Evolutionary conservation across 2,888 invertebrate genomes (phyloP), one percentile per base, ranked within the genome.

Genomic region (Rugalucina vietnamica): DNA sequence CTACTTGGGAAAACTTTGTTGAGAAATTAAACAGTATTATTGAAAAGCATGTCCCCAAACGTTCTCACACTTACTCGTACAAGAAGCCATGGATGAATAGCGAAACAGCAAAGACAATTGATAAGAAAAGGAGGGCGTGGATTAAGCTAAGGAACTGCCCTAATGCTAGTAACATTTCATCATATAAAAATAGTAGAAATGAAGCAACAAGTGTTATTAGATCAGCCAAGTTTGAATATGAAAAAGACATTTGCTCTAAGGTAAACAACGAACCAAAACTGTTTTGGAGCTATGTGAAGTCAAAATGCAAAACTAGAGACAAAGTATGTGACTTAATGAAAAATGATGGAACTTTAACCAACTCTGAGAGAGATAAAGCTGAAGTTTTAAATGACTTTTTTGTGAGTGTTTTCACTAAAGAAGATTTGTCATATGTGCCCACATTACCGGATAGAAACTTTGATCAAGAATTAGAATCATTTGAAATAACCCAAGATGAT

Each of bases 311-410:
- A 49, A 72, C 72, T 8, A 4, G 49, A n/a, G 72, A 72, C 24
- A 72, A 43, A 72, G 29, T 72, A 8, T 43, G 72, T 72, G 72
- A 72, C n/a, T 49, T 72, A 43, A 43, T 72, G 3, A 72, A 72
- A n/a, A 43, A 37, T 27, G 43, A 72, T 37, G 72, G 72, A 1
- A n/a, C 72, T 1, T 72, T 72, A 43, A 72, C 72, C 10, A 72
- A 12, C 29, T 43, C 43, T 12, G 29, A 10, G 12, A 72, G n/a
- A 34, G 72, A 72, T 21, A 72, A 72, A 43, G 72, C 72, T 27
- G 72, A 72, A n/a, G 49, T 72, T n/a, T 18, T 72, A 14, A 72
- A 72, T 39, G 27, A 43, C 43, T 72, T 72, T 39, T 72, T 72
- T 49, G 49, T 27, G 3, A 72, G 72, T 72, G 72, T 72, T 10